Conservation (phyloP, 2,797 vertebrate species). For the Crossoptilon crossoptilon region DNA sequence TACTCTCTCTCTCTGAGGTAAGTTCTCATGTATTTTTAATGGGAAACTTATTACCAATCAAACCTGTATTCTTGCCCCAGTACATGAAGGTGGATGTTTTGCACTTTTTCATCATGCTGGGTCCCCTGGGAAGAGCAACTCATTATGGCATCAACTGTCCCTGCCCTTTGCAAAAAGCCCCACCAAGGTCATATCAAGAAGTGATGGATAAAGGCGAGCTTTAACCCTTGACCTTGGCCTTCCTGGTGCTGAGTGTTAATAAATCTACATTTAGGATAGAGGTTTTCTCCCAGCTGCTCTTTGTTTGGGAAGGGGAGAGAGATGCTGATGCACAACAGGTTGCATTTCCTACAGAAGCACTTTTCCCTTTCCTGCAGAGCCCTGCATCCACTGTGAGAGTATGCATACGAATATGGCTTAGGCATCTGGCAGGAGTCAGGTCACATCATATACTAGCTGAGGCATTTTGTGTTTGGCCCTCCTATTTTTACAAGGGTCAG, state of each 20-base stretch:
- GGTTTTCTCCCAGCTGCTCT: slow-evolving; percentile 55
- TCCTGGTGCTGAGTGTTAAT: slow-evolving; percentile 65
- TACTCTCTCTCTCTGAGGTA: slow-evolving; percentile 16
- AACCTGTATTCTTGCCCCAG: slow-evolving; percentile 11
- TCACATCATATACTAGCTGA: accelerated
- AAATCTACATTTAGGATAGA: slow-evolving; percentile 65
- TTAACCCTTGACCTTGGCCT: slow-evolving; percentile 74
- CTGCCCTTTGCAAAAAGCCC: slow-evolving; percentile 61
- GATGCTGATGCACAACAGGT: slow-evolving; percentile 28
- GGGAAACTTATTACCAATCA: slow-evolving; percentile 54
- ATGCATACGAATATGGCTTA: background rate
- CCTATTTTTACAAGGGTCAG: background rate
- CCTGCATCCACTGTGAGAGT: accelerated
- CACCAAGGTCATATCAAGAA: slow-evolving; percentile 60
- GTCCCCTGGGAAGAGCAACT: slow-evolving; percentile 64
- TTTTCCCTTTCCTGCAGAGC: background rate
- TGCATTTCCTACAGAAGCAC: slow-evolving; percentile 25
- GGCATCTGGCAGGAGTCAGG: accelerated
- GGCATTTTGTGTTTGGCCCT: background rate
- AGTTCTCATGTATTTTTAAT: slow-evolving; percentile 67
- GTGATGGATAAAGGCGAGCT: slow-evolving; percentile 69
- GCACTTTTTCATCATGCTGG: slow-evolving; percentile 34
- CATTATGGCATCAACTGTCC: slow-evolving; percentile 56
- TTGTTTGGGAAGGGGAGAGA: slow-evolving; percentile 27
- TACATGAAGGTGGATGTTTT: slow-evolving; percentile 42